Evolutionary conservation across 2,797 vertebrate species (phyloP), one percentile per base, ranked within the genome.

Genomic region (Xenentodon cancila): DNA sequence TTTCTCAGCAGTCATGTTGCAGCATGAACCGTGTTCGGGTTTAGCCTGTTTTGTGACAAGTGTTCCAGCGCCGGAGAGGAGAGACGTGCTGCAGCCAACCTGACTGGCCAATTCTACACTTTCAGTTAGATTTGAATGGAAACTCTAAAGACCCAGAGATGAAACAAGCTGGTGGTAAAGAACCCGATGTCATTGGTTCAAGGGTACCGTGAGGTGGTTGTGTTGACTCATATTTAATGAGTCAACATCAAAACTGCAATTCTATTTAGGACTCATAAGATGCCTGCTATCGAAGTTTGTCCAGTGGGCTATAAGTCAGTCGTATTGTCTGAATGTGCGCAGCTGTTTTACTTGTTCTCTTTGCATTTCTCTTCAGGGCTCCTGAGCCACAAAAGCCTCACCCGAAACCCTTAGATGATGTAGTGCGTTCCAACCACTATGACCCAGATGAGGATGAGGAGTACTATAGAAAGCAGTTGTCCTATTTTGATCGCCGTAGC

Each of bases 331-430:
- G 9, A 43, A 18, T 47, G 15, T 37, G 49, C 52, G 42, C 69
- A 56, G 44, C 52, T 32, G 7, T 51, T 66, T 53, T 6, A 67
- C 27, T 49, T 54, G 8, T 47, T 54, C 30, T 17, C 18, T 56
- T 73, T 37, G n/a, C 3, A 11, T 80, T 69, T 48, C 49, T 62
- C 48, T 77, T 19, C 78, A 99, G 97, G 84, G 93, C 93, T 64
- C 96, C 97, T 25, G 98, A 99, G 91, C 97, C 96, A 43, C 97
- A 98, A 77, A 97, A 97, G 92, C 94, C 97, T 84, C 97, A 97
- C 27, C 71, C 91, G 4, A 97, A 96, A 83, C 91, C 95, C 1
- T 89, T 93, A 42, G 96, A 98, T 69, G 97, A 98, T 34, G 87
- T 95, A 0, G 87, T 94, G 46, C 96, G 95, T 37, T 88, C 96